These are phyloP conservation scores for Aphidius gifuensis DNA, from an alignment of 1,140 invertebrate genomes.

Conservation along the genomic window DNA sequence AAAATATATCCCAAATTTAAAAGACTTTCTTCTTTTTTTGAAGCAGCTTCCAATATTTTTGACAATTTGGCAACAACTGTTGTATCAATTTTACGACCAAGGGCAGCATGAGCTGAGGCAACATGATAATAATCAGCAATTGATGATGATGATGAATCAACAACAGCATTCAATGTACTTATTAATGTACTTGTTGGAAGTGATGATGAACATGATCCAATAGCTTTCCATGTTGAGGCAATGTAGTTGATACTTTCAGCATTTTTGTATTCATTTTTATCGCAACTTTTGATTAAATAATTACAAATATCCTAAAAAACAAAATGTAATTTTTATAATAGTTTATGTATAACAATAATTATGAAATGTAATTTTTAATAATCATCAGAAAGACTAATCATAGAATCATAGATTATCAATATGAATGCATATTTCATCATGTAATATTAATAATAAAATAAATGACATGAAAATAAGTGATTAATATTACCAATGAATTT, in stretches of 20 bases:
- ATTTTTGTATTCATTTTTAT: constrained; percentile 43
- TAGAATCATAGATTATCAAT: constrained; percentile 44
- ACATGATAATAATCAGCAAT: constrained; percentile 54
- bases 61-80: constrained; percentile 59
- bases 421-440: constrained; percentile 41
- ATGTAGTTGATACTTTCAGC: constrained; percentile 59
- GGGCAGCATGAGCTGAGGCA: constrained; percentile 41
- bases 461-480: constrained; percentile 13
- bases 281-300: constrained; percentile 44
- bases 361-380: too few relatives aligned
- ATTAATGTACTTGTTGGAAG: constrained; percentile 36
- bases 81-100: constrained; percentile 49
- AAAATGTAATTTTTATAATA: constrained; percentile 12
- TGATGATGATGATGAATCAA: constrained; percentile 53
- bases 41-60: constrained; percentile 64
- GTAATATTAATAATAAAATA: constrained; percentile 12
- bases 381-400: constrained; percentile 55
- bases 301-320: constrained; percentile 59
- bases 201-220: constrained; percentile 50
- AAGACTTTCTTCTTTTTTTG: constrained; percentile 77
- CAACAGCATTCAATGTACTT: constrained; percentile 42
- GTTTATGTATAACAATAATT: too few relatives aligned
- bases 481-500: constrained; percentile 51
- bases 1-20: constrained; percentile 80
- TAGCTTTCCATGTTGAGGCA: constrained; percentile 52